Percentiles rank a stretch among this genome's conserved stretches.
Evolutionary conservation across 2,113 vertebrate genomes (phyloP).

Genomic region (Ceyx cyanopectus): DNA sequence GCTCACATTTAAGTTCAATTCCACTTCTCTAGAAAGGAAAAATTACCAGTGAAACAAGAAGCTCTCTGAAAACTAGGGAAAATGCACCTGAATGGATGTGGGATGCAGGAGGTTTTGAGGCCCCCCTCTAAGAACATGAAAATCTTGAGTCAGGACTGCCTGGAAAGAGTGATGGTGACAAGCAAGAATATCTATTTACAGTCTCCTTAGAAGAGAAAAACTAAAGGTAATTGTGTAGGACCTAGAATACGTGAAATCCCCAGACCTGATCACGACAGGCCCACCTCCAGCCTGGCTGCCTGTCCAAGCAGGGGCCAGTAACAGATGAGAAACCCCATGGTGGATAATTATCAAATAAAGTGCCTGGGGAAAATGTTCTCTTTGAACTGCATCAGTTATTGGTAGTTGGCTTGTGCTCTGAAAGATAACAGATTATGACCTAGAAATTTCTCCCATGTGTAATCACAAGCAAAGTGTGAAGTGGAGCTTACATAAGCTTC

Average conservation of each 20-base stretch:
- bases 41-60: not conserved
- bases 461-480: not conserved
- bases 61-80: not conserved
- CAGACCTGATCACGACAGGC: not conserved
- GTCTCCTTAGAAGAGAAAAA: not conserved
- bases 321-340: slow-evolving; percentile 11
- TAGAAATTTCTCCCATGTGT: slow-evolving; percentile 14
- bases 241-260: not conserved
- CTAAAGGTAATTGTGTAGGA: not conserved
- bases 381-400: not conserved
- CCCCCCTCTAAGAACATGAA: not conserved
- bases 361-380: slow-evolving; percentile 44
- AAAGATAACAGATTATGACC: not conserved
- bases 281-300: not conserved
- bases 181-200: not conserved
- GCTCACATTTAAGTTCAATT: not conserved
- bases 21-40: not conserved
- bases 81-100: not conserved
- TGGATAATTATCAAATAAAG: slow-evolving; percentile 27
- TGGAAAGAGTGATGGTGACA: not conserved
- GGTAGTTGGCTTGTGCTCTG: not conserved
- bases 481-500: not conserved
- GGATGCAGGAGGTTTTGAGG: not conserved
- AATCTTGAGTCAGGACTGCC: not conserved
- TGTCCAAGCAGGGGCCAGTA: not conserved